Evolutionary conservation across 2,888 invertebrate genomes (phyloP), one percentile per base, ranked within the genome.

Genomic region (Chymomyza fuscimana): DNA sequence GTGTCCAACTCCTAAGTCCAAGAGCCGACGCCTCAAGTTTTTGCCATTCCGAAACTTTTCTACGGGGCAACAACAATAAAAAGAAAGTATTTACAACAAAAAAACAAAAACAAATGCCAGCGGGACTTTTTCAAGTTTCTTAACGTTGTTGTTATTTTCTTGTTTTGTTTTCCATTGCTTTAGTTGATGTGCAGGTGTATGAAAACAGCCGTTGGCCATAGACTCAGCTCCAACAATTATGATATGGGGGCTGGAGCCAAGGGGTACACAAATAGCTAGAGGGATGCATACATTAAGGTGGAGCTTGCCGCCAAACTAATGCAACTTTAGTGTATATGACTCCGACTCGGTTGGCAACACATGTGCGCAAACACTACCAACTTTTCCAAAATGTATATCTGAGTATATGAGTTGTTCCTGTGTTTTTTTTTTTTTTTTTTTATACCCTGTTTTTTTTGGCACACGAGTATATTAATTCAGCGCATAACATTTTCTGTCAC

Each of bases 151-250:
- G 63, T 63, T 68, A 56, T 60, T 12, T 6, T 40, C 15, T 46
- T 12, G 29, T 52, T 16, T 5, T 10, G n/a, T 25, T n/a, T 65
- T 65, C 59, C 25, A 58, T 9, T 72, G 76, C 72, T 76, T 71
- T 29, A 60, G 61, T 50, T 65, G 22, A 10, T 36, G 60, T 54
- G 60, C 73, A 73, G 73, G 73, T 73, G 73, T 67, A 67, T 12
- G 32, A 67, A 73, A 73, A 73, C 73, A 73, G 73, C 73, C 73
- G 63, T 16, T 22, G 36, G 67, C 12, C 52, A 5, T 19, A 50
- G 40, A 15, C n/a, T 46, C 40, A 2, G 40, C 10, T 46, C 40
- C 40, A 46, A 46, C 40, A 46, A 12, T 46, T 46, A 46, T 46
- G 40, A 46, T 12, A 7, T 5, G 2, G 19, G 51, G 15, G 2